These are phyloP conservation scores for Yasuhikotakia modesta DNA, from an alignment of 2,797 vertebrate species.

Conservation along the genomic window DNA sequence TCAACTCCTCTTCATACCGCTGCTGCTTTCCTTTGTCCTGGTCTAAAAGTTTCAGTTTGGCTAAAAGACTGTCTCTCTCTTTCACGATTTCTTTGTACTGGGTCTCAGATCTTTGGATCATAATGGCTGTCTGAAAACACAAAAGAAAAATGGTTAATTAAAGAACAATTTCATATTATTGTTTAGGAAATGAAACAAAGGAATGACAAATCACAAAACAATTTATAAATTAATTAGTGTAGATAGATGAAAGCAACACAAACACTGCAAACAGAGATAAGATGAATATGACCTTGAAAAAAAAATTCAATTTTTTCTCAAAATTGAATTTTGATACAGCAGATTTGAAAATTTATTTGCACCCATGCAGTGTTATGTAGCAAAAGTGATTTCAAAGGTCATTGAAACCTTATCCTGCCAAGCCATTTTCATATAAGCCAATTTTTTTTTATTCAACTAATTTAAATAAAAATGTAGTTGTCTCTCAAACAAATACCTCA, in stretches of 20 bases:
- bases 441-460: constrained; percentile 44
- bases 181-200: background rate
- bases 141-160: constrained; percentile 65
- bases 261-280: background rate
- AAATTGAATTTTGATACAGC: background rate
- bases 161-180: background rate
- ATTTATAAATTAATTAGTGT: background rate
- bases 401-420: constrained; percentile 16
- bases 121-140: constrained; percentile 83
- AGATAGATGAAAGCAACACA: background rate
- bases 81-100: constrained; percentile 84
- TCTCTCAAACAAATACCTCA: constrained; percentile 86
- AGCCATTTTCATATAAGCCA: constrained; percentile 15
- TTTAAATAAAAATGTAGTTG: background rate
- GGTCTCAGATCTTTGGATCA: constrained; percentile 86
- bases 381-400: constrained; percentile 26
- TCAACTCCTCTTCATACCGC: constrained; percentile 89
- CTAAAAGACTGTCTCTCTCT: constrained; percentile 86
- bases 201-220: background rate
- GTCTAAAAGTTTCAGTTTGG: constrained; percentile 90
- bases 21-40: constrained; percentile 88
- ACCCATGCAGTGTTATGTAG: constrained; percentile 27
- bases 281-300: constrained; percentile 13
- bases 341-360: background rate
- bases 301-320: too few relatives aligned